Evolutionary conservation across 2,797 vertebrate genomes (phyloP), one percentile per base, ranked within the genome.

Genomic region (Taenioides sp.): DNA sequence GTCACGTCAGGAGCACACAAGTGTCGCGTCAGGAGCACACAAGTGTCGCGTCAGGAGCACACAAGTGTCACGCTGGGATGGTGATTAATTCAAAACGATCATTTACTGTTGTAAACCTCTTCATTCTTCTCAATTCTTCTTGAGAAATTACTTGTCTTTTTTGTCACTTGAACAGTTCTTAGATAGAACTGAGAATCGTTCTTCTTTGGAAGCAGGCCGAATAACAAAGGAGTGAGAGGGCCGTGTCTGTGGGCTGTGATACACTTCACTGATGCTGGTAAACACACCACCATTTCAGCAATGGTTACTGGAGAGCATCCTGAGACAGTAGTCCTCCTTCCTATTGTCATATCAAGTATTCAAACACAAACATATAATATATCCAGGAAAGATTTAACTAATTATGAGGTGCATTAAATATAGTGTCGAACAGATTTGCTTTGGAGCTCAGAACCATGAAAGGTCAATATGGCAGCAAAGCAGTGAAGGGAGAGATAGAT

Each of bases 261-360:
- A 87, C 84, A 87, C 85, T 86, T 78, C 80, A 61, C 49, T 71
- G 50, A 80, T 92, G 88, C 90, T 86, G 89, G 90, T 94, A 94
- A 93, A 93, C 27, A 34, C 27, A 34, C 28, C 92, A 92, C 88
- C 90, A 88, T 80, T 89, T 86, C 86, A 89, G 79, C 86, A 86
- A 76, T 81, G 86, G 84, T 93, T 94, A 90, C 92, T 91, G 91
- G 92, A 94, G 93, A 87, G 83, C 74, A 87, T 84, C 85, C 89
- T 79, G 87, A 87, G 88, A 84, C 90, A 94, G 90, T 88, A 25
- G 86, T 84, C 84, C 91, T 92, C 91, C 91, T 88, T 89, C 88
- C 86, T 82, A 80, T 20, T 27, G 57, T 17, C 57, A 9, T 17
- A 57, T 57, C 54, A 57, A 16, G 14, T 17, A 59, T 47, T 47